These are phyloP conservation scores for Camptogramma bilineatum DNA, from an alignment of 2,888 invertebrate species.

Conservation along the genomic window DNA sequence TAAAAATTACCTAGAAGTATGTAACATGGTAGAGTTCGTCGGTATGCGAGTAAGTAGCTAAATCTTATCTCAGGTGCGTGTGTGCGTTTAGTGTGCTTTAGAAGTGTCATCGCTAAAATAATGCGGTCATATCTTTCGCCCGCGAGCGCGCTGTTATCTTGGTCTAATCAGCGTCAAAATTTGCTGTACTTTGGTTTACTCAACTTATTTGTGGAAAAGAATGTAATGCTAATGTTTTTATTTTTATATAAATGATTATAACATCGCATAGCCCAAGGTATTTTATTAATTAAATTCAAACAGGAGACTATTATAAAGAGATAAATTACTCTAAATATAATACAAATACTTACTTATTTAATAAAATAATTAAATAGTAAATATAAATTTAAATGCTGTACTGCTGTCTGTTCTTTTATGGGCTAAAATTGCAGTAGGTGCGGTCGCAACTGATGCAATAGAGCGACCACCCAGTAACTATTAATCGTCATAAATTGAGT, in stretches of 20 bases:
- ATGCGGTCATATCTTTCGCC: constrained; percentile 35
- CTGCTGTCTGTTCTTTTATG: background rate
- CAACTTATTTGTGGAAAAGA: no score
- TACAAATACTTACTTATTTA: background rate
- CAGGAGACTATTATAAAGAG: no score
- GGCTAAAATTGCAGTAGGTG: background rate
- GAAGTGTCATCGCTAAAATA: constrained; percentile 54
- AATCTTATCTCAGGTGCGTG: constrained; percentile 71
- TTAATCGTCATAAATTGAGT: no score
- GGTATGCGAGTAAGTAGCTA: background rate
- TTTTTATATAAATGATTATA: no score
- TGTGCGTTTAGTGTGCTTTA: constrained; percentile 52
- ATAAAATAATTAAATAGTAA: background rate
- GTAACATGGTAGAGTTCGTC: background rate
- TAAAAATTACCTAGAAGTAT: no score
- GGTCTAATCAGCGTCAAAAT: constrained; percentile 19
- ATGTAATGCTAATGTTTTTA: no score
- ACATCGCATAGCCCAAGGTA: no score
- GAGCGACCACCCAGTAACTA: background rate
- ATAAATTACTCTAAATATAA: background rate
- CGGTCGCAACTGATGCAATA: background rate
- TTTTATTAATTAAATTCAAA: no score
- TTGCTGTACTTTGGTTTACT: background rate
- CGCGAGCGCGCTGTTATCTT: constrained; percentile 14
- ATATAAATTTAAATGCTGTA: background rate